Evolutionary conservation across 2,113 vertebrate species (phyloP), one percentile per base, ranked within the genome.

Genomic region (Tachysurus fulvidraco): DNA sequence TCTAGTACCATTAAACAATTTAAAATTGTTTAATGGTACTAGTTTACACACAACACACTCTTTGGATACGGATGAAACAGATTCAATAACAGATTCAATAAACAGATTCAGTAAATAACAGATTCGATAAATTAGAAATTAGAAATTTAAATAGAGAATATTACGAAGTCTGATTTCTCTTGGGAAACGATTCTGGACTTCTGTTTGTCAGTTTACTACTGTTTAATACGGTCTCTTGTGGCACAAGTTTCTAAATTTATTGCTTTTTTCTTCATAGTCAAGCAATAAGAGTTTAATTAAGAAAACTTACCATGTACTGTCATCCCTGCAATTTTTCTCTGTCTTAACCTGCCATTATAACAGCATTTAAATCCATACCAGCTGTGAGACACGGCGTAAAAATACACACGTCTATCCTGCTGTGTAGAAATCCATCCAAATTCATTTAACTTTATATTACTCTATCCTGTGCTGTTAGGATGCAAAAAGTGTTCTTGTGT

Each of bases 271-370:
- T 62, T 81, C 11, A 36, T 1, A 4, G 13, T 81, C 41, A 12
- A 81, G 21, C 55, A 59, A 41, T 59, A 62, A 44, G 41, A 81
- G 11, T 64, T 81, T 44, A 81, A 81, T 81, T 81, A 81, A 44
- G 16, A 79, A 79, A 79, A 36, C 28, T 11, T 17, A 19, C 25
- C 50, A 36, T 21, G n/a, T n/a, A n/a, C 13, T 17, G 23, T 81
- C 80, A 64, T 64, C 21, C 6, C 80, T n/a, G 36, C 41, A 44
- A 62, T n/a, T 64, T 21, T 46, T 62, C 21, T 25, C 80, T 44
- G 80, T 25, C 21, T 81, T 46, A 81, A 81, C 59, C 57, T 81
- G 80, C 57, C 36, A 62, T 81, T 62, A 44, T 25, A 55, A 55
- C n/a, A 78, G 13, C 74, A 55, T 55, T 78, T 52, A 78, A 16